Evolutionary conservation across 2,113 vertebrate species (phyloP), one percentile per base, ranked within the genome.

Genomic region (Aphyosemion australe): DNA sequence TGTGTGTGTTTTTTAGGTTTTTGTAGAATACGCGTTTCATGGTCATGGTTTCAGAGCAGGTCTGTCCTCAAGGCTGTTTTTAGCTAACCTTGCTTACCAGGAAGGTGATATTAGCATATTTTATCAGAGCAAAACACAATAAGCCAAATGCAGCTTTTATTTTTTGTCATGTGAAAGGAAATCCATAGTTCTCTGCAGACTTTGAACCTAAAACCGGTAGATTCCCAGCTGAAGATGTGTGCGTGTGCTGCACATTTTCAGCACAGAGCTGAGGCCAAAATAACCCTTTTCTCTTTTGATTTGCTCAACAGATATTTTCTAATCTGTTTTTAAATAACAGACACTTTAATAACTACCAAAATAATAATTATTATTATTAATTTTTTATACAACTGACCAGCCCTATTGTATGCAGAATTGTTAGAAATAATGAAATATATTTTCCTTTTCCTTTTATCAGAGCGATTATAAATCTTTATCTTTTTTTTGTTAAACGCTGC

Each of bases 11-110:
- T 74, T 61, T 52, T 2, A 58, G 41, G 59, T 48, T 37, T 37
- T 78, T 0, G 12, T 65, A 65, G 76, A 76, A 80, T 81, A 76
- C 37, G 47, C 54, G 56, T 76, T 86, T 85, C 78, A 84, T 5
- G 66, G 82, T 62, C 49, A 58, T 47, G 34, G 50, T 86, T 84
- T 69, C 43, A 47, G 67, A 71, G 49, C 79, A 84, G 75, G 78
- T 84, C 80, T 78, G 34, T 81, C 65, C 66, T 91, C 77, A 79
- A 87, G 83, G 85, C 66, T 79, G 57, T 69, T 65, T 37, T 57
- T 14, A 32, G 72, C 67, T 80, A 83, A 88, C 78, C 80, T 75
- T 85, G 81, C 71, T 64, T 80, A 84, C 57, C 41, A 86, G 76
- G 73, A 87, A 77, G 64, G 74, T 80, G 84, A 76, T 69, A 65